A percentile compares a stretch with the other conserved stretches of the same genome.
Conservation (phyloP, 2,113 vertebrate species). For the Podocnemis expansa region DNA sequence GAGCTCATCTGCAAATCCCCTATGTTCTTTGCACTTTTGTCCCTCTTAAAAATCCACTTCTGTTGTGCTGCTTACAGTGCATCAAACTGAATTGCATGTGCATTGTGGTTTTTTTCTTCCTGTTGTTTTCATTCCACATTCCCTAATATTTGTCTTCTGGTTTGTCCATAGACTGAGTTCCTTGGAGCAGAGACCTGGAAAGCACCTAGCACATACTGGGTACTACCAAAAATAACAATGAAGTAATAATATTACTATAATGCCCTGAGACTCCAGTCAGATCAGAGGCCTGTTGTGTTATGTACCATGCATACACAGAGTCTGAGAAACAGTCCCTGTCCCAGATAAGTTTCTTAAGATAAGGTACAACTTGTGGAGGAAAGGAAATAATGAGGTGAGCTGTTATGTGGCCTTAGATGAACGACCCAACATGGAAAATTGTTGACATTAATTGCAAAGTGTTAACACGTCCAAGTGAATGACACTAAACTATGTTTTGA, state of each 20-base stretch:
- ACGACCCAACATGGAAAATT: background rate
- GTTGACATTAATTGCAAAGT: background rate
- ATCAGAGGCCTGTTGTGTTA: accelerated
- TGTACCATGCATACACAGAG: background rate
- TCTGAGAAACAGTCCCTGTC: background rate
- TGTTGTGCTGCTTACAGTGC: background rate
- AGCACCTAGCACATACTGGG: background rate
- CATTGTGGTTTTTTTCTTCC: accelerated
- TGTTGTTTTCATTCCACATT: accelerated
- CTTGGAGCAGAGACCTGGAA: background rate
- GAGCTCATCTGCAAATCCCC: background rate
- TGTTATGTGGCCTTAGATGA: background rate
- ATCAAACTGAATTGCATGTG: background rate
- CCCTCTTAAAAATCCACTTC: background rate
- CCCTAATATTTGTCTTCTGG: background rate
- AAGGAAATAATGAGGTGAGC: background rate
- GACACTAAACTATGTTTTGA: background rate
- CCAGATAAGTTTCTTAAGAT: background rate
- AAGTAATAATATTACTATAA: accelerated
- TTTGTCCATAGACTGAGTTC: background rate
- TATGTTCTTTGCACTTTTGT: accelerated
- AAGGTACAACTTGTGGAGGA: accelerated
- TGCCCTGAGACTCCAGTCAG: background rate
- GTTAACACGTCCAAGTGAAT: background rate
- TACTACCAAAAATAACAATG: background rate